Conservation (phyloP, 2,888 invertebrate genomes). For the Apoderus coryli region DNA sequence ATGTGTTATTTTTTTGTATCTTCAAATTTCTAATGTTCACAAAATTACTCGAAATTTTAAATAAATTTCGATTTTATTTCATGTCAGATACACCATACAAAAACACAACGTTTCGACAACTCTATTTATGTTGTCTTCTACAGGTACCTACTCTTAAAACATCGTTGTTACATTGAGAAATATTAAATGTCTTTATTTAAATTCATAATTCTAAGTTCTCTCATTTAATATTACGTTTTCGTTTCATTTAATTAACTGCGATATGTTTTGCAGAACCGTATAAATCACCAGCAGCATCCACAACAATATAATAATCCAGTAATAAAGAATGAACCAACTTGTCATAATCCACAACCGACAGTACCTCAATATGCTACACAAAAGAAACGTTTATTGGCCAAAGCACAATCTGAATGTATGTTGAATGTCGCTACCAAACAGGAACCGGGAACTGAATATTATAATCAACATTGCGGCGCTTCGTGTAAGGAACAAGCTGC, state of each 20-base stretch:
- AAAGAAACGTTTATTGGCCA: constrained; percentile 77
- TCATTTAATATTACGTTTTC: no score
- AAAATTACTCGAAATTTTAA: constrained; percentile 1
- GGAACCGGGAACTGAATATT: constrained; percentile 33
- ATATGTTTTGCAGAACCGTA: constrained; percentile 13
- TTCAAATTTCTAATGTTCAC: constrained; percentile 1
- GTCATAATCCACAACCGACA: constrained; percentile 24
- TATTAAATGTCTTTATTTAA: no score
- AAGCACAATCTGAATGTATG: constrained; percentile 66
- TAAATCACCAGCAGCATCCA: constrained; percentile 19
- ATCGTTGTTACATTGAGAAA: no score
- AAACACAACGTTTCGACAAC: no score
- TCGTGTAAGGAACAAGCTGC: constrained; percentile 36
- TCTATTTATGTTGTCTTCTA: no score
- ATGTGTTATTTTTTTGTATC: constrained; percentile 1
- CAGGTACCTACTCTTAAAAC: no score
- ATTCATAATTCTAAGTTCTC: no score
- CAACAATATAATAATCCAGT: constrained; percentile 19
- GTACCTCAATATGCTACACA: constrained; percentile 44
- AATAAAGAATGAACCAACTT: constrained; percentile 40
- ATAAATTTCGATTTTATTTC: no score
- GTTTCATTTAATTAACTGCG: no score
- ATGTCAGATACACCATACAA: no score
- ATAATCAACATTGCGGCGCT: constrained; percentile 28
- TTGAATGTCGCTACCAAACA: constrained; percentile 46